Conservation (phyloP, 2,797 vertebrate genomes). For the Lithobates sylvaticus region DNA sequence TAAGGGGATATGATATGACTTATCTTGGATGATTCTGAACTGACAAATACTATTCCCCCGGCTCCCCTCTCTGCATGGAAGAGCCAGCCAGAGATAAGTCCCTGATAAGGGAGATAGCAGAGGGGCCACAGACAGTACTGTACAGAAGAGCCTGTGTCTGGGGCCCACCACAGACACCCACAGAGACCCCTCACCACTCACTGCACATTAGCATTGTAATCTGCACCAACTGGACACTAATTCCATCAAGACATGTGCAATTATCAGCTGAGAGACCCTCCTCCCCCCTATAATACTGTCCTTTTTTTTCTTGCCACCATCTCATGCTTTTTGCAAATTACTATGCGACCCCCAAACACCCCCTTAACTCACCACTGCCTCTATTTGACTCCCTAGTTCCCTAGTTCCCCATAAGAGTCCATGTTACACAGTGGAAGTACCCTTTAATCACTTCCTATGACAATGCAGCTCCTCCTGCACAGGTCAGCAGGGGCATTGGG, state of each 20-base stretch:
- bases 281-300: not conserved
- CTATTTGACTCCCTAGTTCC: too few species aligned
- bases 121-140: not conserved
- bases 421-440: too few species aligned
- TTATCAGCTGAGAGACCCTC: not conserved
- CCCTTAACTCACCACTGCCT: too few species aligned
- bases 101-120: slow-evolving; percentile 46
- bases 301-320: not conserved
- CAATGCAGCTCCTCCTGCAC: not conserved
- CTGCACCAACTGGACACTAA: not conserved
- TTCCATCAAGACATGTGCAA: slow-evolving; percentile 5
- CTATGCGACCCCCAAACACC: too few species aligned
- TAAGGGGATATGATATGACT: slow-evolving; percentile 38
- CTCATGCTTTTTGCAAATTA: too few species aligned
- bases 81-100: slow-evolving; percentile 19
- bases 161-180: not conserved
- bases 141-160: not conserved
- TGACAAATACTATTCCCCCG: slow-evolving; percentile 56
- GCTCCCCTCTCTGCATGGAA: slow-evolving; percentile 3
- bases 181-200: not conserved
- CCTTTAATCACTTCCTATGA: too few species aligned
- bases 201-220: not conserved
- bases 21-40: slow-evolving; percentile 58
- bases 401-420: too few species aligned
- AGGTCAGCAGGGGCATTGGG: not conserved